phyloP scores from a whole-genome alignment of 2,797 vertebrate species.

The Mionectes olivaceus region DNA sequence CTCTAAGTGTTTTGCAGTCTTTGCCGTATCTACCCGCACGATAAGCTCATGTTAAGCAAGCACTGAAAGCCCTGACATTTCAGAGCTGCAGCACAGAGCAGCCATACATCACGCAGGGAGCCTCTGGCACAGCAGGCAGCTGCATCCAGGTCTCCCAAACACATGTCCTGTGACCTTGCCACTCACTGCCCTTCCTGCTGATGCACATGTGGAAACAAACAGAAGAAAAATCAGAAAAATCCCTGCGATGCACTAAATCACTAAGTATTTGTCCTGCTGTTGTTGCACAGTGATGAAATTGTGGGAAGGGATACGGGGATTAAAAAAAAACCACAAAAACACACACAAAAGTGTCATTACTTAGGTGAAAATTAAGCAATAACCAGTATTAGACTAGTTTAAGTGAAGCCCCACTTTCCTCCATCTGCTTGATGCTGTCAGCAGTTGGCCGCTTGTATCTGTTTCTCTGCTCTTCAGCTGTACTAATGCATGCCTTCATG shows the following conservation, averaged over 20 bases:
- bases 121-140: background rate
- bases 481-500: background rate
- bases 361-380: background rate
- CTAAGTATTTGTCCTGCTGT: background rate
- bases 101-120: background rate
- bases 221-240: background rate
- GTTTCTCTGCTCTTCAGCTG: background rate
- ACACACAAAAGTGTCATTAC: background rate
- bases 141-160: background rate
- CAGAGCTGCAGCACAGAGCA: background rate
- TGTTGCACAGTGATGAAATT: background rate
- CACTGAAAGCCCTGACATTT: slow-evolving; percentile 24
- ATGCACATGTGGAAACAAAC: background rate
- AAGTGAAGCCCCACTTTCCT: background rate
- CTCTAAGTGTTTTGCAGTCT: slow-evolving; percentile 37
- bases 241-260: background rate
- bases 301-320: rapidly evolving
- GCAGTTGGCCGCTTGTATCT: background rate
- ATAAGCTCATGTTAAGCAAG: slow-evolving; percentile 19
- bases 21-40: background rate
- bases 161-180: background rate
- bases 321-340: background rate
- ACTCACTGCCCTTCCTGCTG: background rate
- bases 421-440: background rate
- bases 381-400: background rate